Evolutionary conservation across 92 coral and sea anemone genomes (phyloP), one percentile per base, ranked within the genome.

Genomic region (Epizoanthus scotinus): DNA sequence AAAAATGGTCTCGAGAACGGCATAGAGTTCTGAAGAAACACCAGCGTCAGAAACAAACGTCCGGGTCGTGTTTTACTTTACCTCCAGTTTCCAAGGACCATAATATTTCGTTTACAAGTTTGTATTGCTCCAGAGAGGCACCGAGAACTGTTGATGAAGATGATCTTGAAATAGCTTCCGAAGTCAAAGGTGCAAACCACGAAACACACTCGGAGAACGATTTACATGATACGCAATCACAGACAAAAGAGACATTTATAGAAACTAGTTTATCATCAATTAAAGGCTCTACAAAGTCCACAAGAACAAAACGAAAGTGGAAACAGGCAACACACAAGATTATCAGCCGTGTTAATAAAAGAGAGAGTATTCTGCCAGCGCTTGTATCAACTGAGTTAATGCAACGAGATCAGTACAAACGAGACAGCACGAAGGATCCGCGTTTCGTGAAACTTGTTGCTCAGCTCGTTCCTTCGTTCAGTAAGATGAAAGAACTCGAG

Each of bases 381-480:
- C 81, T 59, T 29, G 67, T 36, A 5, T 27, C 63, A 14, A 56
- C 81, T 9, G 13, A 12, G 17, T 38, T 58, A 34, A 3, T 49
- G 21, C 60, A 34, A 6, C 79, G 65, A 0, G 50, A 26, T 27
- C n/a, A n/a, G n/a, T 58, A 6, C 27, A 31, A 58, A 36, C 47
- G 38, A 6, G 81, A 75, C 36, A 36, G 81, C 57, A 75, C 81
- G 1, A 75, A 75, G 49, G 81, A 75, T 59, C 81, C 81, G 5
- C 81, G 81, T 49, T 75, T 75, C 24, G 81, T 53, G 5, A 75
- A 75, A 59, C 81, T 75, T 21, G 81, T 75, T 40, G 40, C 81
- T 15, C 81, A 75, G 52, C 34, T 75, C 21, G 81, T 75, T 8
- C 81, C 81, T 21, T 75, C 81, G 44, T 36, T 24, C 10, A 58